phyloP scores from a whole-genome alignment of 2,888 invertebrate species.

The Willowsia nigromaculata region DNA sequence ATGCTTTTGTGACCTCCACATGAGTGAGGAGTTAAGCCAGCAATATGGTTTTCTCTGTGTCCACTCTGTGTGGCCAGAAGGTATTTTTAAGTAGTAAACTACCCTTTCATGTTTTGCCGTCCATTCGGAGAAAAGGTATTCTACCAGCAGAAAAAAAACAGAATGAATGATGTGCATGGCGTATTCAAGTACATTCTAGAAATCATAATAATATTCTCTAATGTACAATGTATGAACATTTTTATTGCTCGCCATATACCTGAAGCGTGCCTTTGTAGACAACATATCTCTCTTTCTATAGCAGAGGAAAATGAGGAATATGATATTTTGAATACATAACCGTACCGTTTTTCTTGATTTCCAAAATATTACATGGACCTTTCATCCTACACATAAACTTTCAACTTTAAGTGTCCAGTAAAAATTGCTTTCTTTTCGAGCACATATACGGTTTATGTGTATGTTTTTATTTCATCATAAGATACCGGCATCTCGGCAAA shows the following conservation, averaged over 20 bases:
- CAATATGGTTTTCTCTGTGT: background rate
- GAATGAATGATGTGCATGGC: slow-evolving; percentile 2
- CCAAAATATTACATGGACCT: slow-evolving; percentile 26
- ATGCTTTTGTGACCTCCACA: background rate
- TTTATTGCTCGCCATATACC: background rate
- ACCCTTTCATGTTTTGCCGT: background rate
- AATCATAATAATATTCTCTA: background rate
- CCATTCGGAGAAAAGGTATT: background rate
- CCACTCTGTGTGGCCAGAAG: slow-evolving; percentile 11
- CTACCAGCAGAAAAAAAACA: background rate
- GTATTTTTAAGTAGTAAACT: slow-evolving; percentile 29
- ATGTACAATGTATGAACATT: background rate
- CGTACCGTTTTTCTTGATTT: background rate
- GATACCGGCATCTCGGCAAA: background rate
- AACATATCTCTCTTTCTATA: too few species aligned
- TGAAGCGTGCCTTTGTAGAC: background rate
- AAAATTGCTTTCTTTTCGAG: slow-evolving; percentile 5
- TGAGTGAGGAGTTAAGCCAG: background rate
- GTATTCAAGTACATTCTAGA: background rate
- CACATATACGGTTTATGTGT: background rate
- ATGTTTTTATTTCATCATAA: background rate
- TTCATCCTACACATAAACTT: slow-evolving; percentile 51
- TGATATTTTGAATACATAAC: slow-evolving; percentile 6
- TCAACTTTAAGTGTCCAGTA: slow-evolving; percentile 26
- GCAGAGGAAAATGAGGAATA: too few species aligned